Percentiles rank a stretch among this genome's conserved stretches.
phyloP scores from a whole-genome alignment of 2,113 vertebrate genomes.

The Pedionomus torquatus region DNA sequence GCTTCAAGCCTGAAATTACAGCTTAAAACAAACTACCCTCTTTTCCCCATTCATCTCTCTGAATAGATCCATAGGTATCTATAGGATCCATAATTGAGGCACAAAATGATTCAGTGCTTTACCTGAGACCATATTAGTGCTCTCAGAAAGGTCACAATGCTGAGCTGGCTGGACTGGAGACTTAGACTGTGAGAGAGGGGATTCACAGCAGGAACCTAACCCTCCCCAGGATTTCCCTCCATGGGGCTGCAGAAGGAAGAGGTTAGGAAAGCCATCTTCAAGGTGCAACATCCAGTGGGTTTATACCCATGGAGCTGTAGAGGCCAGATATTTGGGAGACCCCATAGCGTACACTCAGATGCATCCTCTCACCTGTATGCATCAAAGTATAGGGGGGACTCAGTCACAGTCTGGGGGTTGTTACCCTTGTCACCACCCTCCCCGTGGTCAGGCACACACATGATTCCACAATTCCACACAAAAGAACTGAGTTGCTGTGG shows the following conservation, averaged over 20 bases:
- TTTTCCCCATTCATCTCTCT: background rate
- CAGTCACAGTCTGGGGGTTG: background rate
- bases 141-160: background rate
- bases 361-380: accelerated
- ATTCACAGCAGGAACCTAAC: background rate
- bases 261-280: background rate
- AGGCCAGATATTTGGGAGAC: background rate
- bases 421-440: background rate
- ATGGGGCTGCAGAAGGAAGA: background rate
- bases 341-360: background rate
- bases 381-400: background rate
- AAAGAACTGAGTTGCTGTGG: background rate
- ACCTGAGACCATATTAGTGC: background rate
- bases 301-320: background rate
- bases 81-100: background rate
- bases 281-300: background rate
- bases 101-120: background rate
- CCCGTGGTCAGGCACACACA: accelerated
- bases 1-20: background rate
- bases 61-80: background rate
- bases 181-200: background rate
- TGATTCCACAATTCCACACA: background rate
- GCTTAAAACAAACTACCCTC: constrained; percentile 9
- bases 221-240: background rate
- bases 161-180: background rate